Base-by-base conservation (phyloP, 2,113 vertebrate genomes). In the Spea multiplicata region DNA sequence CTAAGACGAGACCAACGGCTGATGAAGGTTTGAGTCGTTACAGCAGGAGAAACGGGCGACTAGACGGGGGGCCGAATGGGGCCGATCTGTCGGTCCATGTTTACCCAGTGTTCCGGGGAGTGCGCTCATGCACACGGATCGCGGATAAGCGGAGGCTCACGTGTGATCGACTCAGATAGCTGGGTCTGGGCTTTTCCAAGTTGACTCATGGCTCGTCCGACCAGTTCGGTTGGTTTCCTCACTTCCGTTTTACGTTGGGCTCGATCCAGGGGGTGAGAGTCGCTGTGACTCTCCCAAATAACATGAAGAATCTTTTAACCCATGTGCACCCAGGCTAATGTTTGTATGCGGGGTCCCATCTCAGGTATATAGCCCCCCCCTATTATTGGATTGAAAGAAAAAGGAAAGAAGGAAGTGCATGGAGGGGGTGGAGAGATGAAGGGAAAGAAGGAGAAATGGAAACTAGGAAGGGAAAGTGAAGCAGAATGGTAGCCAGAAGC, bases 381-480 rank as follows among this genome's bases (percentile, higher is more conserved):
- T 1, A 30, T 30, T 30, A 30, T 30, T 2, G 30, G 1, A 30
- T 30, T 30, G 30, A 30, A 59, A 12, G 55, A 59, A 16, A 3
- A n/a, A 8, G 16, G 3, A 65, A 48, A 2, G 30, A 30, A 5
- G 59, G 59, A 4, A 16, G 16, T 48, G 8, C 8, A 75, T 9
- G 8, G 30, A 0, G 61, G 62, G 66, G 17, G 66, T 67, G 48
- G n/a, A 57, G 57, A 62, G 64, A n/a, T n/a, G 67, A 49, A 50
- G 30, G 67, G 74, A 65, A 76, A 76, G 74, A 30, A 71, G 66
- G 46, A 9, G 55, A 53, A 76, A 75, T 75, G 62, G 59, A 75
- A 65, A 75, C 61, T 12, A 66, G 78, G 82, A 67, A 67, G 74
- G 49, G 50, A 68, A 30, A 75, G 73, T 44, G 5, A 17, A 16